Base-by-base conservation (phyloP, 2,113 vertebrate species). In the Noturus placidus region DNA sequence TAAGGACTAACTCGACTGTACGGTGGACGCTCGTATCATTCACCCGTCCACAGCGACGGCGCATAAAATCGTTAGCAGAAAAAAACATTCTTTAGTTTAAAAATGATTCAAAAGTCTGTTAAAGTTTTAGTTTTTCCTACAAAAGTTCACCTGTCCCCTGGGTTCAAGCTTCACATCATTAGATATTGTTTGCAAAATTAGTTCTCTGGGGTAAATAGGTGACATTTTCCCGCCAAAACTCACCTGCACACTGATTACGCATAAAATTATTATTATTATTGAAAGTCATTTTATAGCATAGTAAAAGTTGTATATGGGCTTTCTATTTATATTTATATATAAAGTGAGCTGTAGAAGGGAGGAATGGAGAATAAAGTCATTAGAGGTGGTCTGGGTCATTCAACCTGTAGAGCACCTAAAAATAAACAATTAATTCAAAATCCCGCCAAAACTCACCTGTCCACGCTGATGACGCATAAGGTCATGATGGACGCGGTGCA, bases 401-500 rank as follows among this genome's bases (percentile, higher is more conserved):
- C 9, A 1, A 50, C 46, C 46, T 50, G 46, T 50, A 9, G 9
- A 50, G 46, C 10, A 46, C 2, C 3, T 46, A 50, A 50, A 50
- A 50, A 50, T 50, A 46, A 46, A 46, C 2, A 1, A 27, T 77
- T 5, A 46, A 30, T 14, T 11, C 4, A 22, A 46, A 13, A 50
- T 20, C 14, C 65, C 56, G 79, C 33, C 15, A 15, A 11, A 65
- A 50, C 95, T 93, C 82, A 96, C 95, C 95, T 94, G 86, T 96
- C 95, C 74, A 96, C 95, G 91, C 95, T 96, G 93, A 96, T 96
- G 88, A 96, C 95, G 59, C 95, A 96, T 87, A 96, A 92, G 81
- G 95, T 96, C 95, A 96, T 95, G 89, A 96, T 96, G 56, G 95
- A 96, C 80, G 95, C 95, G 2, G 95, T 96, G 92, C 95, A 96